Conservation (phyloP, 2,113 vertebrate species). For the Erythrolamprus reginae region DNA sequence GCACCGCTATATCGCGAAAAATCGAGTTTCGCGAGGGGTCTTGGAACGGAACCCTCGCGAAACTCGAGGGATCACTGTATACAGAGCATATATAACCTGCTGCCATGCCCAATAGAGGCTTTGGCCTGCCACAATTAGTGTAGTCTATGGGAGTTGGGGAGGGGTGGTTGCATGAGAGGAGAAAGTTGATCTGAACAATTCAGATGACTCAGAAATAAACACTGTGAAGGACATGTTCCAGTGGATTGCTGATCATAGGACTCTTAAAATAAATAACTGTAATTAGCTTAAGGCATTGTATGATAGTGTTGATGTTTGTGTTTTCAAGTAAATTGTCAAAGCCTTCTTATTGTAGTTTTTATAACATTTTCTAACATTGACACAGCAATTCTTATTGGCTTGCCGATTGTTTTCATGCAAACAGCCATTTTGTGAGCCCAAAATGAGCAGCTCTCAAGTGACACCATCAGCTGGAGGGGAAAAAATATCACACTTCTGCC, state of each 20-base stretch:
- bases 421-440: background rate
- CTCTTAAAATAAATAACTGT: background rate
- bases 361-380: background rate
- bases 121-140: no score
- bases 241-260: background rate
- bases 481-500: slow-evolving; percentile 1
- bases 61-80: no score
- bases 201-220: background rate
- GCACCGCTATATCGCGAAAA: no score
- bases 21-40: no score
- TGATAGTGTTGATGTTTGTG: background rate
- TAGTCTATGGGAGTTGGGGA: no score
- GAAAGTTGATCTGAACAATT: background rate
- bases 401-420: background rate
- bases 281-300: background rate
- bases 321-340: background rate
- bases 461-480: background rate
- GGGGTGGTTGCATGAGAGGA: no score
- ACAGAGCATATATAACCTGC: background rate
- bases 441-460: slow-evolving; percentile 14
- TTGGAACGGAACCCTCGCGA: no score
- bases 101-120: no score
- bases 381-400: background rate
- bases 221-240: no score
- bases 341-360: background rate